Evolutionary conservation across 1,140 invertebrate genomes (phyloP).

Genomic region (Telenomus remus): DNA sequence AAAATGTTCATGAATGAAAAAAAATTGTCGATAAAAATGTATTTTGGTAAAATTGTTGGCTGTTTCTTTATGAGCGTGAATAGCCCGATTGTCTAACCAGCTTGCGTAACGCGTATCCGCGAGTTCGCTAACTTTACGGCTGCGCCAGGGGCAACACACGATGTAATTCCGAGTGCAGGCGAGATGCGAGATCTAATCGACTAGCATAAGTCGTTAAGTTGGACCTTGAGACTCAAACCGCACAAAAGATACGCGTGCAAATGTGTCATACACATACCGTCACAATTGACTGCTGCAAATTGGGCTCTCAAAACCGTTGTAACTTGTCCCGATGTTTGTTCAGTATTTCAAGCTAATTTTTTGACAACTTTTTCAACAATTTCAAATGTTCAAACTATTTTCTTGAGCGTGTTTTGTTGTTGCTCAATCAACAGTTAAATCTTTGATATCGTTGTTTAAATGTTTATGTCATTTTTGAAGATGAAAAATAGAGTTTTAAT

Average conservation of each 20-base stretch:
- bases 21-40: background rate
- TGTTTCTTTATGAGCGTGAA: constrained; percentile 28
- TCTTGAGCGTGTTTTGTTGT: no score
- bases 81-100: constrained; percentile 21
- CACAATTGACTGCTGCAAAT: constrained; percentile 19
- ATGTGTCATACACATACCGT: constrained; percentile 32
- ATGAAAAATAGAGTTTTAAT: no score
- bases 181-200: constrained; percentile 50
- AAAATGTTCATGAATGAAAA: no score
- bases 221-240: constrained; percentile 59
- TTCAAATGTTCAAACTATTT: no score
- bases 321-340: constrained; percentile 2
- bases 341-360: background rate
- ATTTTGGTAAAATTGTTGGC: constrained; percentile 28
- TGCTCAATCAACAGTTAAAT: no score
- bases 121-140: constrained; percentile 56
- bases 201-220: constrained; percentile 46
- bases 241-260: constrained; percentile 58
- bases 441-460: no score
- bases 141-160: constrained; percentile 38
- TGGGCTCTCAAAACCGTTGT: constrained; percentile 7
- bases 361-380: no score
- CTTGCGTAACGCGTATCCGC: constrained; percentile 59
- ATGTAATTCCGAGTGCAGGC: background rate
- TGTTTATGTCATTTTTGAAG: no score